Conservation (phyloP, 2,888 invertebrate genomes). For the Cheilosia scutellata region DNA sequence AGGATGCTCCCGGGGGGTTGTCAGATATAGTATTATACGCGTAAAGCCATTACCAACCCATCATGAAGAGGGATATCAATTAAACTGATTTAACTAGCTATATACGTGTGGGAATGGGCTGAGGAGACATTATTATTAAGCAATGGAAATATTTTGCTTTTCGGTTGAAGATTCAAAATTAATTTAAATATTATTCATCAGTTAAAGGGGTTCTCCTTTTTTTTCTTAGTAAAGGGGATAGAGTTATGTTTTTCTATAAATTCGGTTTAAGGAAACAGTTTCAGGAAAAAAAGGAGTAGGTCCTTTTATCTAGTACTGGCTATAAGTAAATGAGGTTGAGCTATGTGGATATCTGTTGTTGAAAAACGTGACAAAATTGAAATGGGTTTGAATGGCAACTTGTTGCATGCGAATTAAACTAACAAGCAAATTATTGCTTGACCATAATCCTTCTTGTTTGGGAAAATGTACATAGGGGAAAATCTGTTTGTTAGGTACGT, state of each 20-base stretch:
- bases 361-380: conserved; percentile 20
- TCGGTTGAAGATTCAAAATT: conserved; percentile 17
- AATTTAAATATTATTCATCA: conserved; percentile 25
- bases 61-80: conserved; percentile 48
- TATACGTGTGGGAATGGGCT: conserved; percentile 14
- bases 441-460: neutral
- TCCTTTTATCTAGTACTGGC: no score
- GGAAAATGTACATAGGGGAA: neutral
- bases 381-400: neutral
- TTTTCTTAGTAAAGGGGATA: neutral
- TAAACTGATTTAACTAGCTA: conserved; percentile 31
- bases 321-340: neutral
- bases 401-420: neutral
- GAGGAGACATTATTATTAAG: neutral
- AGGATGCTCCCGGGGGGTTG: neutral
- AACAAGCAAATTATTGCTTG: neutral
- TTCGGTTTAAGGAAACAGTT: neutral
- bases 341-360: neutral
- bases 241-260: neutral
- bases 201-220: neutral
- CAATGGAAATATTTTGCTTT: conserved; percentile 42
- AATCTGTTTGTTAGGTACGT: no score
- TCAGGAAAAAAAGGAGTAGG: neutral
- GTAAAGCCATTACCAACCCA: neutral
- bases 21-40: neutral